Base-by-base conservation (phyloP, 2,113 vertebrate species). In the Phrynocephalus versicolor region DNA sequence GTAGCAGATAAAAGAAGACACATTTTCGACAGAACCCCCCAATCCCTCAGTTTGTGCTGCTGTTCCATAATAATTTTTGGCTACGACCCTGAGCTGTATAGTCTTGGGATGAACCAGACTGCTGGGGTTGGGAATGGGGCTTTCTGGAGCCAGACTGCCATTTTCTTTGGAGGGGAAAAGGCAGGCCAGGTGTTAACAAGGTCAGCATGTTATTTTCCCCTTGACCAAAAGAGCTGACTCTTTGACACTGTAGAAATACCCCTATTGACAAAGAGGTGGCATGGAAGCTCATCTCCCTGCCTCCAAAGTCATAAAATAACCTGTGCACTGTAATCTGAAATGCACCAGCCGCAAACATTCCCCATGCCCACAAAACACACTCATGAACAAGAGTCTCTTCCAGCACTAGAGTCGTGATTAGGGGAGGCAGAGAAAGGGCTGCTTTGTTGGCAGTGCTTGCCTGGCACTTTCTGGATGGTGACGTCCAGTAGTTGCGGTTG, bases 371-470 rank as follows among this genome's bases (percentile, higher is more conserved):
- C 70, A 75, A 84, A 69, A 58, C 70, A 37, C 79, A 76, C 41
- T 23, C 30, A 76, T n/a, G 45, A 60, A 76, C 41, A 81, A 81
- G 78, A 55, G n/a, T 64, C 45, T 55, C 78, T 75, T 82, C 79
- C 79, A 87, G 27, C 33, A 58, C 14, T 70, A 45, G 37, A 27
- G n/a, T 19, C 30, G 3, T 23, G 27, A 70, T 18, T n/a, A 70
- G 72, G 30, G 25, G 13, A 60, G 35, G 15, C 18, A 74, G 39
- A 84, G 35, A 84, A 88, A 81, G 23, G 37, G 25, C n/a, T 0
- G 0, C 3, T 58, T n/a, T 30, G n/a, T 2, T 18, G 77, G 45
- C 84, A 84, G 1, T 7, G 21, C 69, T 35, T 0, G 0, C 57
- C 62, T 75, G 3, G 1, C 1, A 0, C 23, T 64, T 30, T 73